These are phyloP conservation scores for Sphenopsis melanotis DNA, from an alignment of 2,797 vertebrate genomes.

Conservation along the genomic window DNA sequence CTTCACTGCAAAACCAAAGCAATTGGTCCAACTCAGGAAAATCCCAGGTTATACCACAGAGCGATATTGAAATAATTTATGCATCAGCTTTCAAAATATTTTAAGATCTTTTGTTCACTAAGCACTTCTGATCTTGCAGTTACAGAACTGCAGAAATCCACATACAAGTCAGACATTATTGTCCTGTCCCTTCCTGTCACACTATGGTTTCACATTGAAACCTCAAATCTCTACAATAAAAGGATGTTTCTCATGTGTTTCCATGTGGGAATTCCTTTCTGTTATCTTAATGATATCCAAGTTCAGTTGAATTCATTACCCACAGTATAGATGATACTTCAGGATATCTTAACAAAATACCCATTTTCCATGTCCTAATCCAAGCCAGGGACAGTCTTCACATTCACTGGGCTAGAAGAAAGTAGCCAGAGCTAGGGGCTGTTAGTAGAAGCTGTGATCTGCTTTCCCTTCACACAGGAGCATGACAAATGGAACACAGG, in stretches of 20 bases:
- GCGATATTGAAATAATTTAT: neutral
- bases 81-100: neutral
- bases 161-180: neutral
- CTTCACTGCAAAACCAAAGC: neutral
- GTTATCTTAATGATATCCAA: neutral
- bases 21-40: neutral
- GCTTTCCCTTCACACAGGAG: neutral
- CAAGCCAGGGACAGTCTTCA: neutral
- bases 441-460: neutral
- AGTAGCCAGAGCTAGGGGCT: neutral
- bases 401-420: neutral
- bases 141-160: neutral
- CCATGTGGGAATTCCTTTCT: neutral
- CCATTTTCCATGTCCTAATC: neutral
- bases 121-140: neutral
- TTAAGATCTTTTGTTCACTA: neutral
- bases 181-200: neutral
- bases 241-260: neutral
- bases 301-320: neutral
- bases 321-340: neutral
- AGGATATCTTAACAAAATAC: neutral
- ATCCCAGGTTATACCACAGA: neutral
- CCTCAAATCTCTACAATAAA: neutral
- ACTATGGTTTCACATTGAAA: neutral
- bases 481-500: conserved; percentile 3